These are phyloP conservation scores for Phenganax marumi DNA, from an alignment of 92 coral and sea anemone genomes.

Conservation along the genomic window DNA sequence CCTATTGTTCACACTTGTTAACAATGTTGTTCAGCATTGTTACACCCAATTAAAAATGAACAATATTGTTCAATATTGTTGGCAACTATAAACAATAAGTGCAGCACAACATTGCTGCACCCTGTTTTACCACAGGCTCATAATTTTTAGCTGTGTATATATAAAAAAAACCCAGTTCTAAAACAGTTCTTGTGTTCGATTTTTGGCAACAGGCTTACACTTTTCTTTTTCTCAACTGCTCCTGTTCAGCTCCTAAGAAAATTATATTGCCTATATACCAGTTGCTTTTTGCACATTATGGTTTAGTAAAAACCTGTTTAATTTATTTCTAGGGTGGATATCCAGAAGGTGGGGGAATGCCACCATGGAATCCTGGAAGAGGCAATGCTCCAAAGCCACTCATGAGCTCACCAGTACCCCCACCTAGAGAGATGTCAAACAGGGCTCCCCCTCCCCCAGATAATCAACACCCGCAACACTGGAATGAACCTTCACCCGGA, in stretches of 20 bases:
- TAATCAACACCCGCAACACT: slow-evolving; percentile 54
- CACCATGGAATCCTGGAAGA: slow-evolving; percentile 47
- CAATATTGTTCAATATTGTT: too few species aligned
- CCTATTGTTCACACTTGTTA: too few species aligned
- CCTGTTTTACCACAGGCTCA: too few species aligned
- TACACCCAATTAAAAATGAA: too few species aligned
- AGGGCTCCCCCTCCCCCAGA: slow-evolving; percentile 67
- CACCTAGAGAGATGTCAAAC: slow-evolving; percentile 70
- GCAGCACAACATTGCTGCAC: too few species aligned
- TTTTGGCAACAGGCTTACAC: background rate
- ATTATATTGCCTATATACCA: background rate
- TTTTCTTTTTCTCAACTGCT: slow-evolving; percentile 14
- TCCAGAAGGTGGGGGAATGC: slow-evolving; percentile 16
- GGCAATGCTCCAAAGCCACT: slow-evolving; percentile 76
- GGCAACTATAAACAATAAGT: too few species aligned
- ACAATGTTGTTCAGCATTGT: too few species aligned
- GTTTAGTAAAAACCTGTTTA: background rate
- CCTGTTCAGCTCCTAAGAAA: slow-evolving; percentile 48
- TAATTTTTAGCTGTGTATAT: too few species aligned
- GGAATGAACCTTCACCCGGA: slow-evolving; percentile 48
- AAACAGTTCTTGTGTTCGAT: background rate
- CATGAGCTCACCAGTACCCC: slow-evolving; percentile 95
- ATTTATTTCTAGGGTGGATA: slow-evolving; percentile 41
- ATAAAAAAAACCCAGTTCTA: too few species aligned
- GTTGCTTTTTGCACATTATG: slow-evolving; percentile 49